These are phyloP conservation scores for Brachionus calyciflorus DNA, from an alignment of 1,140 invertebrate species.

Conservation along the genomic window DNA sequence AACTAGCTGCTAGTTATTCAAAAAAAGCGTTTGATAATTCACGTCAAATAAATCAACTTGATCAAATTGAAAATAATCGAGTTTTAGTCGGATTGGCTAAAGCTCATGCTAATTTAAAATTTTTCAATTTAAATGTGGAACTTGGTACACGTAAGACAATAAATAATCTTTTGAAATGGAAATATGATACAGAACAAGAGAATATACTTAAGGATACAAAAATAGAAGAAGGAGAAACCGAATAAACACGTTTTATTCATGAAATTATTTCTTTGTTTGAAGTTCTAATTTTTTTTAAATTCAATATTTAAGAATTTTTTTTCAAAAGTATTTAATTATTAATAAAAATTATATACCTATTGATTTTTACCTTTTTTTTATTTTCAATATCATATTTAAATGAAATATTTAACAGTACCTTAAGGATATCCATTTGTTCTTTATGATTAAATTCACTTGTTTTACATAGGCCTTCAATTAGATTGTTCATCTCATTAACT, in stretches of 20 bases:
- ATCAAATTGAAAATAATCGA: slow-evolving; percentile 19
- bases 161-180: slow-evolving; percentile 35
- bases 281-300: not conserved
- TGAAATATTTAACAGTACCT: too few species aligned
- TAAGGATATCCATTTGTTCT: too few species aligned
- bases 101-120: not conserved
- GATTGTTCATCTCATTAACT: too few species aligned
- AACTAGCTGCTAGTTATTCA: slow-evolving; percentile 5
- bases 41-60: slow-evolving; percentile 1
- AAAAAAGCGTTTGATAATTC: slow-evolving; percentile 44
- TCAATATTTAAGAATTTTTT: too few species aligned
- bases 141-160: not conserved
- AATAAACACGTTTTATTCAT: not conserved
- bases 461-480: too few species aligned
- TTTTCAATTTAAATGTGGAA: slow-evolving; percentile 42
- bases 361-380: too few species aligned
- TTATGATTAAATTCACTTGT: too few species aligned
- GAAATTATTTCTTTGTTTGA: not conserved
- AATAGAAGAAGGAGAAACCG: not conserved
- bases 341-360: too few species aligned
- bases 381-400: too few species aligned
- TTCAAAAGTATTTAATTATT: too few species aligned
- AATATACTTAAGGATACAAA: slow-evolving; percentile 7
- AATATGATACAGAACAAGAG: slow-evolving; percentile 26
- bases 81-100: slow-evolving; percentile 27